These are phyloP conservation scores for Caenorhabditis angaria DNA, from an alignment of 2,888 invertebrate species.

Conservation along the genomic window DNA sequence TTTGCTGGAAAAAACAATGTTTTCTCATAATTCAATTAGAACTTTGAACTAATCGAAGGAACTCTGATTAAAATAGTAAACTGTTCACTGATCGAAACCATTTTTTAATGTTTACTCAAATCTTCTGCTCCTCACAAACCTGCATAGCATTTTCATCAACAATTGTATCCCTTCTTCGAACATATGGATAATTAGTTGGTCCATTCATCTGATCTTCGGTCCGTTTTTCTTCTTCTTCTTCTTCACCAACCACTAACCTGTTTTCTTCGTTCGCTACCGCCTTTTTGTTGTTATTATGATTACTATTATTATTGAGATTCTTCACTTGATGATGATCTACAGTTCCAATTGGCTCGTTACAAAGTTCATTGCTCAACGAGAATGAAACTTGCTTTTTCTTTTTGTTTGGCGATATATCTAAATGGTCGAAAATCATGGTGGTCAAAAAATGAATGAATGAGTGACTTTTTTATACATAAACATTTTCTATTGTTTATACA, in stretches of 20 bases:
- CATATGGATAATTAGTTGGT: constrained; percentile 35
- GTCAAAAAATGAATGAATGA: neutral
- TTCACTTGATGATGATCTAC: too few species aligned
- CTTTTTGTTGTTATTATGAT: neutral
- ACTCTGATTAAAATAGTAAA: too few species aligned
- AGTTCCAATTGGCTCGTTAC: constrained; percentile 14
- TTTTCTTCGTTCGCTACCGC: neutral
- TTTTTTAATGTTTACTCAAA: neutral
- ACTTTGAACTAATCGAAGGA: too few species aligned
- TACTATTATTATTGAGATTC: neutral
- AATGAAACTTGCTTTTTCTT: constrained; percentile 46
- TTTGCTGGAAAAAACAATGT: too few species aligned
- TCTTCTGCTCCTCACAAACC: constrained; percentile 6
- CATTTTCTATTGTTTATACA: neutral
- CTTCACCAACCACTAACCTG: neutral
- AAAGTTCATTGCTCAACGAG: constrained; percentile 37
- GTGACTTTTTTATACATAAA: neutral
- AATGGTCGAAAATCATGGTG: constrained; percentile 3
- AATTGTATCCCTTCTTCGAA: constrained; percentile 41
- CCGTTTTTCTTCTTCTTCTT: too few species aligned
- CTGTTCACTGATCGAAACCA: too few species aligned
- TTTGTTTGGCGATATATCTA: constrained; percentile 43
- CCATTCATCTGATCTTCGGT: constrained; percentile 39
- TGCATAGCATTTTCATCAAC: constrained; percentile 47
- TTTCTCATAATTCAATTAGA: too few species aligned